These are phyloP conservation scores for Selenia dentaria DNA, from an alignment of 2,888 invertebrate species.

Conservation along the genomic window DNA sequence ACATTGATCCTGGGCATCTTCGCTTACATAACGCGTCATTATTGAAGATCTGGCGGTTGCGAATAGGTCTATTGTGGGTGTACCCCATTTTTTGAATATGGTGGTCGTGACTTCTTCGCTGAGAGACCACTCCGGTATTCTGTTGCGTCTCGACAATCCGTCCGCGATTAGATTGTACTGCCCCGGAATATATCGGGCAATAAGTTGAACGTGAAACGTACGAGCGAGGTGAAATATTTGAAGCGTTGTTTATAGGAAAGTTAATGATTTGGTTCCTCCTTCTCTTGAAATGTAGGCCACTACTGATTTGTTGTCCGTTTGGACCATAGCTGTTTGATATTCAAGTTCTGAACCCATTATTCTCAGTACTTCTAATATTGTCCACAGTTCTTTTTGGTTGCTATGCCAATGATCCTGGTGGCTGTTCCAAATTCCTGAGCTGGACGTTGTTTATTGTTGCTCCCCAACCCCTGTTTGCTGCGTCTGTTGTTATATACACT, in stretches of 20 bases:
- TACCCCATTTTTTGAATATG: not conserved
- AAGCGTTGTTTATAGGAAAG: not conserved
- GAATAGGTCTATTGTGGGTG: not conserved
- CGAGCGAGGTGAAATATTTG: not conserved
- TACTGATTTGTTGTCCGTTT: not conserved
- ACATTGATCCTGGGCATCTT: not conserved
- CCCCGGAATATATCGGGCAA: not conserved
- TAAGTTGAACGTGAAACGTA: not conserved
- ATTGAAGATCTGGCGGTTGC: not conserved
- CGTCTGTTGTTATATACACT: not conserved
- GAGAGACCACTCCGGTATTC: not conserved
- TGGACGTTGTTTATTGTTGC: not conserved
- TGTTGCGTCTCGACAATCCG: not conserved
- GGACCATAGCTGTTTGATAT: not conserved
- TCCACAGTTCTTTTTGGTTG: not conserved
- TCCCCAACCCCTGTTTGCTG: not conserved
- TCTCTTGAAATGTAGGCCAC: not conserved
- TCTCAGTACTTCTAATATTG: not conserved
- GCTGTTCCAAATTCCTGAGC: not conserved
- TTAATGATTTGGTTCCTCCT: not conserved
- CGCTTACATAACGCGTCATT: not conserved
- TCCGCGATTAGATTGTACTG: not conserved
- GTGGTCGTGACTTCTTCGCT: not conserved
- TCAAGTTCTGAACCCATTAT: not conserved
- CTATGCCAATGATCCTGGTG: not conserved